phyloP scores from a whole-genome alignment of 2,888 invertebrate species.

The Autographa gamma region DNA sequence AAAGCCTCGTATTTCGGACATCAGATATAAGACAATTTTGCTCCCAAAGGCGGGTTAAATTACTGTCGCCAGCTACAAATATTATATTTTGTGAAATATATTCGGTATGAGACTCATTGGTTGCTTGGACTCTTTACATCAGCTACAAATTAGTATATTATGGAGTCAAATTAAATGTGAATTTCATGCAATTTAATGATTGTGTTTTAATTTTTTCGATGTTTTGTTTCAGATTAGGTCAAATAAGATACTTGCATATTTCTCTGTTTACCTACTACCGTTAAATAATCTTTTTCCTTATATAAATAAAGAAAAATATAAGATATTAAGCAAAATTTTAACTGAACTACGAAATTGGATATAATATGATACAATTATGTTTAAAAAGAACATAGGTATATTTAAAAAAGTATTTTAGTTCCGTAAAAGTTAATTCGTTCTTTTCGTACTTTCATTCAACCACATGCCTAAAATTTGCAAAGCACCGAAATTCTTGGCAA shows the following conservation, averaged over 20 bases:
- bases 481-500: slow-evolving; percentile 16
- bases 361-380: too few relatives aligned
- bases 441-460: neutral
- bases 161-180: neutral
- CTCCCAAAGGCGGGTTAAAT: neutral
- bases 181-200: neutral
- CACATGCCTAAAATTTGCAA: neutral
- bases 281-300: too few relatives aligned
- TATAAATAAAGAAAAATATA: too few relatives aligned
- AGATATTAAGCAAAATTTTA: too few relatives aligned
- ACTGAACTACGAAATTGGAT: too few relatives aligned
- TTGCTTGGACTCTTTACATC: neutral
- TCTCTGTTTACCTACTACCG: too few relatives aligned
- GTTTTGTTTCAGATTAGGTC: too few relatives aligned
- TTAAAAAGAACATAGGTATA: too few relatives aligned
- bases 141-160: neutral
- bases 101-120: neutral
- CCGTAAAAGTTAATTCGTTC: too few relatives aligned
- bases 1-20: neutral
- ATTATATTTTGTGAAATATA: neutral
- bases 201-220: neutral
- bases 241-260: too few relatives aligned
- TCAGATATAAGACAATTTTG: slow-evolving; percentile 2
- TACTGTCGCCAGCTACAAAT: neutral
- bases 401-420: too few relatives aligned